These are phyloP conservation scores for Oscheius sp. DNA, from an alignment of 2,888 invertebrate genomes.

Conservation along the genomic window DNA sequence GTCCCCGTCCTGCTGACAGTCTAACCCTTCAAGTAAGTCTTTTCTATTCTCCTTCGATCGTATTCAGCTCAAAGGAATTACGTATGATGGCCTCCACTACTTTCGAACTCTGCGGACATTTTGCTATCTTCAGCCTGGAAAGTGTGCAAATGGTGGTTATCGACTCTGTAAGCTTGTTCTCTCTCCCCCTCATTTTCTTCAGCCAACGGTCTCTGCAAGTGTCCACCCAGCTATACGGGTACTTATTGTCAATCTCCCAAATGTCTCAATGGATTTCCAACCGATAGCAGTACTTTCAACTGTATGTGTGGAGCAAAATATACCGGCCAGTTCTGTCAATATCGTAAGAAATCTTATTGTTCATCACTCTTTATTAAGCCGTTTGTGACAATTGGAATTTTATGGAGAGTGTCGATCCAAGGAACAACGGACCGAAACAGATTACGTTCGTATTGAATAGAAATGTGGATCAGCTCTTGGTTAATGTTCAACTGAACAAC, in stretches of 20 bases:
- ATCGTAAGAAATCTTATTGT: background rate
- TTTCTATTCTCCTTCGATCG: background rate
- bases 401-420: slow-evolving; percentile 25
- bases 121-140: background rate
- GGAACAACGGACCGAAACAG: slow-evolving; percentile 4
- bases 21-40: background rate
- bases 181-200: background rate
- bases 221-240: slow-evolving; percentile 5
- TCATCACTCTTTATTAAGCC: background rate
- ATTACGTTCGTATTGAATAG: slow-evolving; percentile 17
- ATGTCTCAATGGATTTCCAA: background rate
- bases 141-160: slow-evolving; percentile 12
- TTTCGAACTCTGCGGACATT: background rate
- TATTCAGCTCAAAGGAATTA: background rate
- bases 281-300: background rate
- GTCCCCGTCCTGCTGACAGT: slow-evolving; percentile 3
- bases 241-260: slow-evolving; percentile 10
- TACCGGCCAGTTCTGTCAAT: slow-evolving; percentile 7
- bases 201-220: slow-evolving; percentile 18
- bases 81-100: background rate
- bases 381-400: slow-evolving; percentile 16
- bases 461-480: background rate
- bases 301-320: background rate
- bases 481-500: slow-evolving; percentile 6
- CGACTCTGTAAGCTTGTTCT: slow-evolving; percentile 1